These are phyloP conservation scores for Drosophila nannoptera DNA, from an alignment of 1,140 invertebrate species.

Conservation along the genomic window DNA sequence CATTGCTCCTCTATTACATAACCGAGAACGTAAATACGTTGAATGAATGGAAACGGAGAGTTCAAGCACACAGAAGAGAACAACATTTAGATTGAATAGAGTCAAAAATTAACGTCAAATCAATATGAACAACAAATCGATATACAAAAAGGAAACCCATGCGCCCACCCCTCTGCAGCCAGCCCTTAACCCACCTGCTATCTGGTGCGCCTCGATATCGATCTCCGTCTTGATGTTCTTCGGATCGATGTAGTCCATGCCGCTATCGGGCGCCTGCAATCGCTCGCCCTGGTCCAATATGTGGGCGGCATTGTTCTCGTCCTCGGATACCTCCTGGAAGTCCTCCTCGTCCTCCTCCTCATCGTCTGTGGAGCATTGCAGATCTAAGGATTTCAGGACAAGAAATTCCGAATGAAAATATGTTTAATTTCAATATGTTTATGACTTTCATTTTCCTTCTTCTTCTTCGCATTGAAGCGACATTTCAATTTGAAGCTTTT, in stretches of 20 bases:
- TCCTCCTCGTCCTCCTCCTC: constrained; percentile 83
- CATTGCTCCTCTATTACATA: constrained; percentile 80
- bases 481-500: too few species aligned
- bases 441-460: too few species aligned
- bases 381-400: constrained; percentile 79
- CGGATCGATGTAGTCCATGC: constrained; percentile 63
- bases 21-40: constrained; percentile 30
- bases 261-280: constrained; percentile 48
- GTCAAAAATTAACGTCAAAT: constrained; percentile 15
- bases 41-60: constrained; percentile 42
- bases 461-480: too few species aligned
- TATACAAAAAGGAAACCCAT: background rate
- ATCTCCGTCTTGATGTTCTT: constrained; percentile 72
- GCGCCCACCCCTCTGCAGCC: too few species aligned
- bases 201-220: constrained; percentile 62
- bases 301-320: constrained; percentile 80
- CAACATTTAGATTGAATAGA: constrained; percentile 26
- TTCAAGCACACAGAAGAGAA: constrained; percentile 45
- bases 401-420: too few species aligned
- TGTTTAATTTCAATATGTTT: too few species aligned
- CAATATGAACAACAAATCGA: constrained; percentile 2
- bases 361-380: constrained; percentile 87
- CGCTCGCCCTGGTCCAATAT: constrained; percentile 80
- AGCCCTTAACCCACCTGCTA: constrained; percentile 52
- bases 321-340: constrained; percentile 83